Conservation (phyloP, 2,888 invertebrate species). For the Andrena trimmerana region DNA sequence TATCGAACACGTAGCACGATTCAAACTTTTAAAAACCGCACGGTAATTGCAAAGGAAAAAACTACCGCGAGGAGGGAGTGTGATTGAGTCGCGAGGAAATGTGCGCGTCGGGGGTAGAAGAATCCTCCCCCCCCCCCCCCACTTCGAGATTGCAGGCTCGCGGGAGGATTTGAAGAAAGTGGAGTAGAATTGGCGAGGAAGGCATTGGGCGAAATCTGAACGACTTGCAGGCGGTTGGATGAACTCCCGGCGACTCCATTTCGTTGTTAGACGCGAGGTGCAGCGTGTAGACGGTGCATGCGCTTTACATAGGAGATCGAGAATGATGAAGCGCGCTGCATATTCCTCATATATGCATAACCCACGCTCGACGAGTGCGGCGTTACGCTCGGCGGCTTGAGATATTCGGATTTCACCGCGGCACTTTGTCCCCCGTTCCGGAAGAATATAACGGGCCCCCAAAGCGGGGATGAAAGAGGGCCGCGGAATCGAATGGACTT, state of each 20-base stretch:
- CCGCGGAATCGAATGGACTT: constrained; percentile 1
- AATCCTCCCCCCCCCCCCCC: not conserved
- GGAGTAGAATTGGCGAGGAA: not conserved
- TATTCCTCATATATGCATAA: constrained; percentile 61
- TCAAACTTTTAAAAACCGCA: not conserved
- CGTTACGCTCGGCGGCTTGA: constrained; percentile 56
- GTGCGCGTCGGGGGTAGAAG: too few species aligned
- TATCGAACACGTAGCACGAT: not conserved
- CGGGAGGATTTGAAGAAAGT: not conserved
- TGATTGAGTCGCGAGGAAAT: too few species aligned
- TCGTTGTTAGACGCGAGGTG: constrained; percentile 55
- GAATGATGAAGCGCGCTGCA: constrained; percentile 69
- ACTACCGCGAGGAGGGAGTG: not conserved
- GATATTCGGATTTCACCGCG: constrained; percentile 66
- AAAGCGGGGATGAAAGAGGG: constrained; percentile 12
- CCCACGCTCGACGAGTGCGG: constrained; percentile 50
- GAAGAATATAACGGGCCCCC: constrained; percentile 53
- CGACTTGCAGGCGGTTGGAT: not conserved
- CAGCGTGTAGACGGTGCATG: constrained; percentile 49
- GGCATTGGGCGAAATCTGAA: constrained; percentile 6
- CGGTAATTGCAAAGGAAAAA: not conserved
- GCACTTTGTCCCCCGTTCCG: constrained; percentile 60
- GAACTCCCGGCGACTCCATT: constrained; percentile 29
- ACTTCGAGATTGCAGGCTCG: not conserved
- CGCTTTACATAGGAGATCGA: constrained; percentile 65